phyloP scores from a whole-genome alignment of 2,888 invertebrate species.

The Patella pellucida region DNA sequence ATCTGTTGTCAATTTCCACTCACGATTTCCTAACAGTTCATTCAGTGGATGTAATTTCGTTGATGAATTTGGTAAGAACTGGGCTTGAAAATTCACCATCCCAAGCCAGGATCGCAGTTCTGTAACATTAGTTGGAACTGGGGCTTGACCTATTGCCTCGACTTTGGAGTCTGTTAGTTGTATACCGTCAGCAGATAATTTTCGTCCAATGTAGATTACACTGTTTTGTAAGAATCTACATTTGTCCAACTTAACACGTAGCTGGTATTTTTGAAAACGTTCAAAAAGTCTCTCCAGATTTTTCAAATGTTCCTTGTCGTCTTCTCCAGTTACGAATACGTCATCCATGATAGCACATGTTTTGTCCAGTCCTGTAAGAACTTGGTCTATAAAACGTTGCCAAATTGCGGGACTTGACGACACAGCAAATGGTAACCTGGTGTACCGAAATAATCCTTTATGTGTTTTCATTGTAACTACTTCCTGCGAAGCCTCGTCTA shows the following conservation, averaged over 20 bases:
- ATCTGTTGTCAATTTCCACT: constrained; percentile 18
- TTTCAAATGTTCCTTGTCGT: constrained; percentile 21
- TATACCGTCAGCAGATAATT: constrained; percentile 18
- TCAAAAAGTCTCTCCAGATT: constrained; percentile 18
- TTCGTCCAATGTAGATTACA: constrained; percentile 21
- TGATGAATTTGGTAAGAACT: constrained; percentile 26
- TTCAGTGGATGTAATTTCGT: constrained; percentile 25
- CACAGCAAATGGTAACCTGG: constrained; percentile 43
- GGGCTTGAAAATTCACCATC: constrained; percentile 30
- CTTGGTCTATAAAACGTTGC: constrained; percentile 47
- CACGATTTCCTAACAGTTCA: constrained; percentile 15
- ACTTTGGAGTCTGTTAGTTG: constrained; percentile 27
- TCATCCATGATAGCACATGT: constrained; percentile 37
- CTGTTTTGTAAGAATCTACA: constrained; percentile 18
- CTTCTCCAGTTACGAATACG: constrained; percentile 29
- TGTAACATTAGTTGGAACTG: constrained; percentile 21
- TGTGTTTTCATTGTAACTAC: not conserved
- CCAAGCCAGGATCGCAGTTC: constrained; percentile 31
- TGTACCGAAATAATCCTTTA: constrained; percentile 21
- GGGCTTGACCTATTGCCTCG: constrained; percentile 26
- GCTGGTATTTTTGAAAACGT: constrained; percentile 15
- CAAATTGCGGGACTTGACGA: constrained; percentile 51
- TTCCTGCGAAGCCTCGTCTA: too few relatives aligned
- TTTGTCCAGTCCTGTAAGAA: constrained; percentile 43
- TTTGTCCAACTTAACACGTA: constrained; percentile 14